Evolutionary conservation across 2,113 vertebrate genomes (phyloP), one percentile per base, ranked within the genome.

Genomic region (Pleuronectes platessa): DNA sequence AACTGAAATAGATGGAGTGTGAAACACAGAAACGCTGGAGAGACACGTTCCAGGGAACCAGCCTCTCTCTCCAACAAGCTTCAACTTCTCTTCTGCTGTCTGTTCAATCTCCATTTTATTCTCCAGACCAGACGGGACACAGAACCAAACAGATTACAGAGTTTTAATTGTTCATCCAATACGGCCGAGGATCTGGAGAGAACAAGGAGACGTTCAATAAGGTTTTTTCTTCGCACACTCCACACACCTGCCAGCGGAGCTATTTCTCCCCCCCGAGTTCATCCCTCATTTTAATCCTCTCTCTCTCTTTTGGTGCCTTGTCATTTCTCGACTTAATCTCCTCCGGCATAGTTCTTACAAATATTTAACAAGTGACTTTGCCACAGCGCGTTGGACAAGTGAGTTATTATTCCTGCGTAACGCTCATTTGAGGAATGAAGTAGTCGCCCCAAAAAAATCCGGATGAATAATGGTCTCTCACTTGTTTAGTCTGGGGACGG

Each of bases 151-250:
- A 23, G 66, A 77, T 83, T 74, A 51, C 37, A 40, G n/a, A 47
- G 23, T 65, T 74, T 74, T 78, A 71, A 61, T 51, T 68, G 74
- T 68, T 84, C 78, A 76, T 76, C 61, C 76, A 78, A 54, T 74
- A 37, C 37, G 64, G 59, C 23, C 42, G 18, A 61, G 67, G 59
- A 58, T 78, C 31, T 13, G 70, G 14, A 26, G 68, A 8, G 23
- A 40, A 51, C 17, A 49, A 24, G 5, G 26, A 24, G 62, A 26
- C 51, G 68, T n/a, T 65, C 64, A 79, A 77, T 42, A 55, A 37
- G 61, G 40, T 62, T 75, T 55, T 55, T 61, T n/a, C 62, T 55
- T 45, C 8, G 14, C 62, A 58, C 71, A 68, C 47, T 65, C 69
- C 65, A 8, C 65, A 8, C 31, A 74, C 75, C 72, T 77, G 75